Base-by-base conservation (phyloP, 2,113 vertebrate species). In the Tragelaphus strepsiceros region DNA sequence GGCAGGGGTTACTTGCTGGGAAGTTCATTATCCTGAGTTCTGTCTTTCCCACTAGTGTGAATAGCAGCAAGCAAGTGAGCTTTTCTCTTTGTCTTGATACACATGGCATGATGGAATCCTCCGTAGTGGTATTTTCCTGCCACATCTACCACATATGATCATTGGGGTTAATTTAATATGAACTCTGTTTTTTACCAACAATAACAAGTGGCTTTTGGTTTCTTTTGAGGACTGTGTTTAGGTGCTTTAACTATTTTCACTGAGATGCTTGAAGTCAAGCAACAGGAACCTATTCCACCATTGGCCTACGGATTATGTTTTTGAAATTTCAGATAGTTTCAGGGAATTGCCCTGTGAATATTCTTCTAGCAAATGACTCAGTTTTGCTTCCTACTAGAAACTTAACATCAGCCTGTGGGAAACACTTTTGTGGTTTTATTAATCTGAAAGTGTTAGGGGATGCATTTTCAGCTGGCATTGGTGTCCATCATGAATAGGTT, bases 341-440 rank as follows among this genome's bases (percentile, higher is more conserved):
- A 88, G 8, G n/a, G 26, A 71, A 94, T 78, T 93, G 67, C 21
- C 22, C n/a, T 87, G 26, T 74, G 53, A 93, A 78, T 90, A 90
- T 86, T 96, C 56, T 90, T 87, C 35, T 92, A 58, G 43, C 4
- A 5, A 91, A 13, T 93, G 54, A 82, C 6, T 84, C 78, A 53
- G 17, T 91, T 96, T 97, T 95, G 64, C 64, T 85, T 97, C 54
- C 82, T 91, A 58, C 28, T 90, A 90, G 39, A 94, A 95, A 84
- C 39, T 93, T 87, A 80, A 43, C 53, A 54, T 88, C 58, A 90
- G 21, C 32, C 59, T 97, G 13, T 95, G 54, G 35, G 16, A 93
- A 90, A 58, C 91, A 64, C 5, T 62, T 22, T 2, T 83, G 14
- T 95, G 81, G 8, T 88, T 95, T 97, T 84, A 92, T 95, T 94